phyloP scores from a whole-genome alignment of 92 coral and sea anemone genomes.

The Desmophyllum pertusum region DNA sequence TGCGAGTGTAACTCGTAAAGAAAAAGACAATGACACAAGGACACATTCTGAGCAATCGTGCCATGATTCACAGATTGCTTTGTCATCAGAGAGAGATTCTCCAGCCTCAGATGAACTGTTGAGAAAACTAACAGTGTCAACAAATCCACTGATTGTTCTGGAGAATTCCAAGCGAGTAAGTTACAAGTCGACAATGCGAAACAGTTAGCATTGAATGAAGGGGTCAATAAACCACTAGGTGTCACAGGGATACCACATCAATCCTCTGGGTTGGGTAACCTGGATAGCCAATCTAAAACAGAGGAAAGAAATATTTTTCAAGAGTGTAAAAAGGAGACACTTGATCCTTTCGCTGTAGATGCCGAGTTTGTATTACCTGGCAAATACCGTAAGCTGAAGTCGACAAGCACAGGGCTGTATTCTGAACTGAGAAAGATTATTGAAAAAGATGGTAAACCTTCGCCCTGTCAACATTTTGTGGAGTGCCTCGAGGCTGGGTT shows the following conservation, averaged over 20 bases:
- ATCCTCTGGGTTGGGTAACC: background rate
- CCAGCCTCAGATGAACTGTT: background rate
- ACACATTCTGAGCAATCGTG: background rate
- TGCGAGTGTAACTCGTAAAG: background rate
- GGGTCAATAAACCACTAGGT: background rate
- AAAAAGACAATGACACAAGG: background rate
- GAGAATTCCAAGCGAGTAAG: background rate
- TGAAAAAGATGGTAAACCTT: slow-evolving; percentile 17
- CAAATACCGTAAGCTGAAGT: slow-evolving; percentile 75
- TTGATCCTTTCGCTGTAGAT: slow-evolving; percentile 61
- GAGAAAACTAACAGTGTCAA: background rate
- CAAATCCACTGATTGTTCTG: background rate
- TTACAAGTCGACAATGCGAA: background rate
- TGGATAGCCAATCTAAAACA: background rate
- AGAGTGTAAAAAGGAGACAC: slow-evolving; percentile 9
- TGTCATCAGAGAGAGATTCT: background rate
- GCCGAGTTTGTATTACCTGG: slow-evolving; percentile 60
- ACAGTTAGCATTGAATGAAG: background rate
- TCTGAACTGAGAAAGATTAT: slow-evolving; percentile 47
- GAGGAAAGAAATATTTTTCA: background rate
- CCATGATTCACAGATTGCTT: background rate
- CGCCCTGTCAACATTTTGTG: slow-evolving; percentile 44
- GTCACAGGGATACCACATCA: slow-evolving; percentile 5
- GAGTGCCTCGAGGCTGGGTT: slow-evolving; percentile 54
- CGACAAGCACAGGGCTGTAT: slow-evolving; percentile 56